Percentiles rank a stretch among this genome's conserved stretches.
Evolutionary conservation across 2,113 vertebrate species (phyloP).

Genomic region (Ifrita kowaldi): DNA sequence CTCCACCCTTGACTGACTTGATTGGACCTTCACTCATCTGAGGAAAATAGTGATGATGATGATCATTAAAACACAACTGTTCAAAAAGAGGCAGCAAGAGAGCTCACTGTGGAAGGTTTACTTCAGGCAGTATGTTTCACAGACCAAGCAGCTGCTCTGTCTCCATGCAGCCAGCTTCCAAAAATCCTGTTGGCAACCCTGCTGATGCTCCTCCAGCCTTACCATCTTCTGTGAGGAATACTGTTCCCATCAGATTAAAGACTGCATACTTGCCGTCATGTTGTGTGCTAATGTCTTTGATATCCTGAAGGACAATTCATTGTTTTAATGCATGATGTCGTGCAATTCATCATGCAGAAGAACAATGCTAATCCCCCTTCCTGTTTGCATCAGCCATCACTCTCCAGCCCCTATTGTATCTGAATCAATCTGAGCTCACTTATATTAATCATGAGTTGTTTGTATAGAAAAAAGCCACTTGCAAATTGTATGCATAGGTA

Average conservation of each 20-base stretch:
- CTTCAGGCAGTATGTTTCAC: not conserved
- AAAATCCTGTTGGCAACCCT: not conserved
- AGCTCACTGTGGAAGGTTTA: not conserved
- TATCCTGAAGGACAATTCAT: constrained; percentile 76
- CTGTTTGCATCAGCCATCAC: constrained; percentile 73
- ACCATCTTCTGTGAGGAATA: not conserved
- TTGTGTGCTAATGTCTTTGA: constrained; percentile 70
- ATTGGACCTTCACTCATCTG: not conserved
- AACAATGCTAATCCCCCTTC: constrained; percentile 81
- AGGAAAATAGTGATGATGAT: not conserved
- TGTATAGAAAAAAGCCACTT: constrained; percentile 41
- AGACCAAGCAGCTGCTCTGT: not conserved
- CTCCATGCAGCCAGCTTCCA: not conserved
- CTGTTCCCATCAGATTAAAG: constrained; percentile 37
- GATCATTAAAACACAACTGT: not conserved
- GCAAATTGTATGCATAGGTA: not conserved
- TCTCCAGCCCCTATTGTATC: constrained; percentile 76
- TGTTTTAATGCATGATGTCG: constrained; percentile 68
- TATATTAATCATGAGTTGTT: constrained; percentile 83
- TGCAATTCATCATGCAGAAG: constrained; percentile 81
- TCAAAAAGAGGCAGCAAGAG: not conserved
- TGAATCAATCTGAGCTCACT: constrained; percentile 81
- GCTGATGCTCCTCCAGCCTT: not conserved
- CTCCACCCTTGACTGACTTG: not conserved
- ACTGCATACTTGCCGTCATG: constrained; percentile 40